Evolutionary conservation across 2,888 invertebrate genomes (phyloP), one percentile per base, ranked within the genome.

Genomic region (Papilio demoleus): DNA sequence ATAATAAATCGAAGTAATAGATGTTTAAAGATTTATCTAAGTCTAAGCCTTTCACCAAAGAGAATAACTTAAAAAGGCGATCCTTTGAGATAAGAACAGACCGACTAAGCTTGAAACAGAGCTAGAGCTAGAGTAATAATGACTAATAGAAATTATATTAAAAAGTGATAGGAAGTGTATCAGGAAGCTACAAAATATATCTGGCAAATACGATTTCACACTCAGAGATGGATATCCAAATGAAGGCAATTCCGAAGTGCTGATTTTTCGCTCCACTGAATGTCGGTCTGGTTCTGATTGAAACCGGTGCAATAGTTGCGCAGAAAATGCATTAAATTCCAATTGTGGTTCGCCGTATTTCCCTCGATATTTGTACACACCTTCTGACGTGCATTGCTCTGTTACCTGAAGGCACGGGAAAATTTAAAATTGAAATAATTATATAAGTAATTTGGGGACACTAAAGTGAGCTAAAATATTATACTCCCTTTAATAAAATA

Each of bases 171-270:
- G 12, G 42, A 45, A n/a, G 45, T 42, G 12, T 42, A 17, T 31
- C 24, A 36, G 34, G 38, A 22, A 27, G 27, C 34, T 8, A 27
- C 1, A 61, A 67, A 31, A 64, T 68, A 64, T 68, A 47, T 86
- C 40, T 40, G n/a, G 5, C 27, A 62, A 67, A 68, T 22, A 63
- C 62, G 63, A 63, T 68, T 63, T 59, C 34, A 68, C 68, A 64
- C 38, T 47, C 40, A 50, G 87, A 88, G 83, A 85, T 85, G 84
- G 81, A 83, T 86, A 81, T 83, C 86, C 87, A 90, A 90, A 90
- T 90, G 87, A 89, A 90, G 91, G 90, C 88, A 91, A 91, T 91
- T 90, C 90, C 86, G 90, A 85, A 89, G 88, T 91, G 88, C 89
- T 89, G 91, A 91, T 92, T 92, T 91, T 88, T 88, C 91, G 90